Evolutionary conservation across 2,113 vertebrate genomes (phyloP).

Genomic region (Pteronura brasiliensis): DNA sequence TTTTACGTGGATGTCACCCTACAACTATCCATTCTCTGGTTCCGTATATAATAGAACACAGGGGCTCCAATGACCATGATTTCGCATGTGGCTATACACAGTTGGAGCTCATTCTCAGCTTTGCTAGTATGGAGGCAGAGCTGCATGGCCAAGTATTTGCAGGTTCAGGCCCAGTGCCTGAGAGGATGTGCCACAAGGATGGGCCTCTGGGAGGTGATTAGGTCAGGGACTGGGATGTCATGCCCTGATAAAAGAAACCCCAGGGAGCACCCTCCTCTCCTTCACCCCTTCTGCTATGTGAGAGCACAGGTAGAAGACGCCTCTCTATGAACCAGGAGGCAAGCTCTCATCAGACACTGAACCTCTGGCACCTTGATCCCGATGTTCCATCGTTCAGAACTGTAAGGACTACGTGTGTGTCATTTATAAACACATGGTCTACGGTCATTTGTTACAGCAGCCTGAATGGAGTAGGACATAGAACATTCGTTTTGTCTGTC

Average conservation of each 20-base stretch:
- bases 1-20: too few species aligned
- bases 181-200: background rate
- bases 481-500: accelerated
- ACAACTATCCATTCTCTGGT: background rate
- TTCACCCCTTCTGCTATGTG: background rate
- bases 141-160: accelerated
- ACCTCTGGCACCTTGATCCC: background rate
- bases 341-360: background rate
- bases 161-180: accelerated
- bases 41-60: background rate
- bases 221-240: background rate
- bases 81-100: background rate
- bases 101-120: background rate
- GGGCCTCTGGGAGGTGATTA: background rate
- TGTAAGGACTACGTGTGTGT: accelerated
- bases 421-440: background rate
- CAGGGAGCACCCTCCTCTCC: too few species aligned
- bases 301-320: background rate
- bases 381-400: too few species aligned
- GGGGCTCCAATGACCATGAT: accelerated
- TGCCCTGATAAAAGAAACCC: background rate
- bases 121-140: background rate
- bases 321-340: background rate
- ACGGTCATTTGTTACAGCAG: too few species aligned
- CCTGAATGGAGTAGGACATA: too few species aligned